Conservation (phyloP, 2,797 vertebrate genomes). For the Enteromius fasciolatus region DNA sequence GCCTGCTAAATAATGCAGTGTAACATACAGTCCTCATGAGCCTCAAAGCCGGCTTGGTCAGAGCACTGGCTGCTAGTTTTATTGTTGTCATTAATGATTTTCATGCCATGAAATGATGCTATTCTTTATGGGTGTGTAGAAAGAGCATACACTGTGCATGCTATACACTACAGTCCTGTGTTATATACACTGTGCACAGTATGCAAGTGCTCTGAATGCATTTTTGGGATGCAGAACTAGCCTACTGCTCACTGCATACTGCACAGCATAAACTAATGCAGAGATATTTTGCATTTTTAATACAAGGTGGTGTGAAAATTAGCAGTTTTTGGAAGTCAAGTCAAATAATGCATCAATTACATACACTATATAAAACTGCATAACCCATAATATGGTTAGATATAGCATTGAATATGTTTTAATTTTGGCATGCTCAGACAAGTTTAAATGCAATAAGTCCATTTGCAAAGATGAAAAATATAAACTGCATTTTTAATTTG, state of each 20-base stretch:
- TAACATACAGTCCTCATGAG: not conserved
- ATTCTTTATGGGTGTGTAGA: not conserved
- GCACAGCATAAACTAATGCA: not conserved
- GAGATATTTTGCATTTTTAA: not conserved
- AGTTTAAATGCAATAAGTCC: not conserved
- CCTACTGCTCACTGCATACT: not conserved
- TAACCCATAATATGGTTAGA: not conserved
- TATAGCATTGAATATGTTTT: not conserved
- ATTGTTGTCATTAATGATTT: not conserved
- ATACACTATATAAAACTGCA: no score
- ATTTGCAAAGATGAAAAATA: not conserved
- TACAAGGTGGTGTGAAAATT: not conserved
- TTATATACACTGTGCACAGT: not conserved
- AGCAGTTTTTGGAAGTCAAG: not conserved
- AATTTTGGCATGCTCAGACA: not conserved
- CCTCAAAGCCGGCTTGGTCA: not conserved
- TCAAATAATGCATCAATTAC: not conserved
- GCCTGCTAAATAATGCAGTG: slow-evolving; percentile 35
- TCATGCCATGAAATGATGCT: not conserved
- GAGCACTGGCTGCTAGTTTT: not conserved
- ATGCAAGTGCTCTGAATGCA: not conserved
- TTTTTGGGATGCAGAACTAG: not conserved
- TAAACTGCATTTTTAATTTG: not conserved
- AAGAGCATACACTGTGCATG: not conserved
- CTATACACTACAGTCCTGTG: not conserved